phyloP scores from a whole-genome alignment of 2,113 vertebrate species.

The Anarrhichthys ocellatus region DNA sequence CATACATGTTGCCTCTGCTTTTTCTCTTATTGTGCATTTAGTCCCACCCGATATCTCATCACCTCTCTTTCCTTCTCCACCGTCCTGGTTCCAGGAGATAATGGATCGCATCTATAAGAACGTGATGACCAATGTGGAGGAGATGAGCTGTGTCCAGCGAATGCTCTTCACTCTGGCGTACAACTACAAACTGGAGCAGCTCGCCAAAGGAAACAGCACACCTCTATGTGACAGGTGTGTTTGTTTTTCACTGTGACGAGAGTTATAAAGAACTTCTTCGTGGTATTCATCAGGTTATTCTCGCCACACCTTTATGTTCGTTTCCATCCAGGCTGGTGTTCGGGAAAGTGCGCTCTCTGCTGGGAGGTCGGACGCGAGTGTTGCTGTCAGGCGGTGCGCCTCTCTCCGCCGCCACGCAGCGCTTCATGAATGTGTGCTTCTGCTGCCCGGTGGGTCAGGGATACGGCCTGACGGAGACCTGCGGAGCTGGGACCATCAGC shows the following conservation, averaged over 20 bases:
- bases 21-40: not conserved
- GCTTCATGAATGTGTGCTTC: conserved; percentile 98
- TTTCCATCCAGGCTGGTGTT: conserved; percentile 89
- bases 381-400: conserved; percentile 94
- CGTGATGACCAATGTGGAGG: conserved; percentile 93
- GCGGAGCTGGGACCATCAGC: conserved; percentile 91
- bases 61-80: not conserved
- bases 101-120: conserved; percentile 98
- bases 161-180: conserved; percentile 94
- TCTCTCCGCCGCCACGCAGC: conserved; percentile 91
- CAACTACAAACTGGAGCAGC: conserved; percentile 98
- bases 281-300: not conserved
- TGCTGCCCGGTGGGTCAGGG: conserved; percentile 97
- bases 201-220: conserved; percentile 88
- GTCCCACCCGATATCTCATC: not conserved
- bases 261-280: too few relatives aligned
- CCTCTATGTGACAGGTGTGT: conserved; percentile 92
- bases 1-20: not conserved
- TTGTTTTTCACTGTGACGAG: not conserved
- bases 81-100: conserved; percentile 86
- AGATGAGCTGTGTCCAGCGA: conserved; percentile 90
- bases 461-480: conserved; percentile 94
- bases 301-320: not conserved
- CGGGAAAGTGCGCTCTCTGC: conserved; percentile 88
- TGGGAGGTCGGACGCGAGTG: conserved; percentile 90